These are phyloP conservation scores for Struthidea cinerea DNA, from an alignment of 2,113 vertebrate genomes.

Conservation along the genomic window DNA sequence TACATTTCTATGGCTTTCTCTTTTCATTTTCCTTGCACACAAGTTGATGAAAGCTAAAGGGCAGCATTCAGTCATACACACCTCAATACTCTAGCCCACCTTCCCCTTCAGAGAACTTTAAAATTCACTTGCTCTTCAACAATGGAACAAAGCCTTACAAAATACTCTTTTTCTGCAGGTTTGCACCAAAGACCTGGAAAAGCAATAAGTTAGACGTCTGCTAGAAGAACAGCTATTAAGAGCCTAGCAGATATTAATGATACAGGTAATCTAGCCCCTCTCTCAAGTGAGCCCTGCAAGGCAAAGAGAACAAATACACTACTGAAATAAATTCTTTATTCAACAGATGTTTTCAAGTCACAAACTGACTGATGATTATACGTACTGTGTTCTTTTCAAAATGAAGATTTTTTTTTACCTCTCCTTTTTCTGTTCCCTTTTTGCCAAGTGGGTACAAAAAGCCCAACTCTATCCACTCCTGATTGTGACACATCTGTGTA, in stretches of 20 bases:
- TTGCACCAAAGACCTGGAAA: neutral
- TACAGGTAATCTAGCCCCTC: neutral
- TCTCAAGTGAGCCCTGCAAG: neutral
- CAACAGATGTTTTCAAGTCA: conserved; percentile 33
- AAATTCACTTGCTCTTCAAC: neutral
- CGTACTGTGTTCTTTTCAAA: neutral
- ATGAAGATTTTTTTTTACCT: neutral
- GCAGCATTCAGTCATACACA: neutral
- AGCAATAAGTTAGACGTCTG: neutral
- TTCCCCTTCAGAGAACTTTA: neutral
- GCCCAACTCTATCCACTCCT: neutral
- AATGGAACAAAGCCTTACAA: neutral
- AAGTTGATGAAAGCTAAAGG: neutral
- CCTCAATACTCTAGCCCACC: neutral
- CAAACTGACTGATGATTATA: neutral
- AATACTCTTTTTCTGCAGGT: neutral
- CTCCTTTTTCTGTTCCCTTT: neutral
- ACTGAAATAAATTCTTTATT: conserved; percentile 41
- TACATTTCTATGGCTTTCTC: neutral
- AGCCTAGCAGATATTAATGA: neutral
- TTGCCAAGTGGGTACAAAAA: neutral
- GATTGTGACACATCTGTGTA: neutral
- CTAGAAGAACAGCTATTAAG: conserved; percentile 10
- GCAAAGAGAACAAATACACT: neutral
- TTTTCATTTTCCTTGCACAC: neutral